These are phyloP conservation scores for Diprion similis DNA, from an alignment of 1,140 invertebrate genomes.

Conservation along the genomic window DNA sequence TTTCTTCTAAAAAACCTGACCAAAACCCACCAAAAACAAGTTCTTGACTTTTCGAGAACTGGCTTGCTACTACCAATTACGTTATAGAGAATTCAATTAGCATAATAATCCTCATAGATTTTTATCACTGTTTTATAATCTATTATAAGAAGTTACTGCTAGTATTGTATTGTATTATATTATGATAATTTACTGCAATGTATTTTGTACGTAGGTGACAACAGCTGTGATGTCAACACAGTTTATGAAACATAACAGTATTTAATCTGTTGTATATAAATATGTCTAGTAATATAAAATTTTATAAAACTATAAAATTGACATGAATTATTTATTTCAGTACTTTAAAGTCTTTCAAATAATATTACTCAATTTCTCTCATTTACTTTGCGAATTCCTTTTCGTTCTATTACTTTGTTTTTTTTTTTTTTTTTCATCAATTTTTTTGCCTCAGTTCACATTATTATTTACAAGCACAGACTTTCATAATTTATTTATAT, in stretches of 20 bases:
- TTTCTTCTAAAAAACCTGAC: not conserved
- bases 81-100: not conserved
- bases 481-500: too few relatives aligned
- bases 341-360: too few relatives aligned
- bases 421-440: not conserved
- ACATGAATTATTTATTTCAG: too few relatives aligned
- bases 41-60: not conserved
- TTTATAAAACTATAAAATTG: not conserved
- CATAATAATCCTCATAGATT: not conserved
- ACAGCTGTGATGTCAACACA: too few relatives aligned
- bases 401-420: not conserved
- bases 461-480: too few relatives aligned
- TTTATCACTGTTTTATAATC: slow-evolving; percentile 4
- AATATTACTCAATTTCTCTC: not conserved
- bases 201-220: too few relatives aligned
- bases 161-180: not conserved
- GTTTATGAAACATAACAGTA: not conserved
- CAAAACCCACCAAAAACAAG: not conserved
- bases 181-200: not conserved
- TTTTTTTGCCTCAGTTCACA: too few relatives aligned
- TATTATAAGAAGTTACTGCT: not conserved
- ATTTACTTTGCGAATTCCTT: not conserved
- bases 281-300: slow-evolving; percentile 6
- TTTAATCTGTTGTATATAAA: slow-evolving; percentile 3
- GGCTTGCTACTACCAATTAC: not conserved